These are phyloP conservation scores for Setophaga coronata DNA, from an alignment of 2,113 vertebrate species.

Conservation along the genomic window DNA sequence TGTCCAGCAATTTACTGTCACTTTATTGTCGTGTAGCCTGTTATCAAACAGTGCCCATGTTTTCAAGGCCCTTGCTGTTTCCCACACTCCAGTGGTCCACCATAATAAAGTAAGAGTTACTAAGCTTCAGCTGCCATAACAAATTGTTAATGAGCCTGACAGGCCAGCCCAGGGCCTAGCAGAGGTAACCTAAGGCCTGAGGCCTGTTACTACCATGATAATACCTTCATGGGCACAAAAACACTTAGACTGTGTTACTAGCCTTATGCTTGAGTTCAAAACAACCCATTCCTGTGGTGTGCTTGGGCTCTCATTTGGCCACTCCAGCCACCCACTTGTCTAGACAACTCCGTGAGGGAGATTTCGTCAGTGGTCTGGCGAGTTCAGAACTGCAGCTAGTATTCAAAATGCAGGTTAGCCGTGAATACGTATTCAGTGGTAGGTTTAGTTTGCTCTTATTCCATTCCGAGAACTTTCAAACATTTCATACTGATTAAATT, in stretches of 20 bases:
- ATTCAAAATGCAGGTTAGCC: neutral
- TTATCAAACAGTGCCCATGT: neutral
- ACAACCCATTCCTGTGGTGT: fast-evolving
- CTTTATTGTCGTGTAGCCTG: neutral
- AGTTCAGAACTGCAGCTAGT: neutral
- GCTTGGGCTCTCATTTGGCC: neutral
- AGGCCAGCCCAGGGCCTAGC: fast-evolving
- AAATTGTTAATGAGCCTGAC: fast-evolving
- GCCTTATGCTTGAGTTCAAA: neutral
- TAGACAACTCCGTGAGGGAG: neutral
- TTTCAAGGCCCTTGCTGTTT: neutral
- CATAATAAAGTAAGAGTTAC: neutral
- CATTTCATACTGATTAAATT: neutral
- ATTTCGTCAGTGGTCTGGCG: neutral
- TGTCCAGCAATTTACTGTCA: neutral
- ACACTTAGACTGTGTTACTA: neutral
- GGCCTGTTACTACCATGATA: neutral
- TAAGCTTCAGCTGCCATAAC: neutral
- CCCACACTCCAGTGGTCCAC: no score
- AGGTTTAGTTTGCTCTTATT: neutral
- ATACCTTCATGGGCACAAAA: neutral
- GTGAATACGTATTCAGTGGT: neutral
- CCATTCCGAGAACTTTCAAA: neutral
- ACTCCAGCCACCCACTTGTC: no score
- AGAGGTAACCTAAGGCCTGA: neutral